These are phyloP conservation scores for Microplitis deprimator DNA, from an alignment of 2,888 invertebrate genomes.

Conservation along the genomic window DNA sequence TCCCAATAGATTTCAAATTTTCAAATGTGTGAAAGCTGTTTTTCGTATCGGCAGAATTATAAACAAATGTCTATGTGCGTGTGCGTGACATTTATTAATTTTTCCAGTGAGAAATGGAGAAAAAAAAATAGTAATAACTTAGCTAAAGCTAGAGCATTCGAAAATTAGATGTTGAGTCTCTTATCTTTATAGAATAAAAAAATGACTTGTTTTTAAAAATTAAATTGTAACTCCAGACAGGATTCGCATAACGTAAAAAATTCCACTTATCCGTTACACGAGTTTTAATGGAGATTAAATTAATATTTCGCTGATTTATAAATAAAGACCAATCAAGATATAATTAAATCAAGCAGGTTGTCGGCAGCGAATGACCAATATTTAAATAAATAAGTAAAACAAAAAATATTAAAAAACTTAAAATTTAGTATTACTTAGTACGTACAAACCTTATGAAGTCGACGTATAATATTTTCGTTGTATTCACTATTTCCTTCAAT, in stretches of 20 bases:
- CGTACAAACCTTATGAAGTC: slow-evolving; percentile 86
- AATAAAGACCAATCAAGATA: slow-evolving; percentile 53
- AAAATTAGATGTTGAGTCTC: too few relatives aligned
- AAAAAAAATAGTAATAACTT: too few relatives aligned
- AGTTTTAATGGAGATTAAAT: slow-evolving; percentile 66
- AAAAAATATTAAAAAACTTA: not conserved
- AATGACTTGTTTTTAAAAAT: not conserved
- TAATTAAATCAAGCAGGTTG: slow-evolving; percentile 54
- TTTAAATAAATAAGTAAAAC: not conserved
- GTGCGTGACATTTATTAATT: too few relatives aligned
- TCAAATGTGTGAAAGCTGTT: too few relatives aligned
- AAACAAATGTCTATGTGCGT: too few relatives aligned
- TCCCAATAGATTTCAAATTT: too few relatives aligned
- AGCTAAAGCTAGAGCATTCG: too few relatives aligned
- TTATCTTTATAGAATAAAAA: not conserved
- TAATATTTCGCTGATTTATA: slow-evolving; percentile 62
- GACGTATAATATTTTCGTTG: slow-evolving; percentile 89
- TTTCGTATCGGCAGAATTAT: too few relatives aligned
- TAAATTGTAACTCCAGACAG: slow-evolving; percentile 66
- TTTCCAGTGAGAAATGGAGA: too few relatives aligned
- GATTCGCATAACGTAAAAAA: slow-evolving; percentile 63
- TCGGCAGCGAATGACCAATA: slow-evolving; percentile 60
- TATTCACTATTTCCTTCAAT: slow-evolving; percentile 93
- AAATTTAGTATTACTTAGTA: slow-evolving; percentile 58
- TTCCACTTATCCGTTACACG: slow-evolving; percentile 60